Base-by-base conservation (phyloP, 2,113 vertebrate species). In the Microcebus griseorufus region DNA sequence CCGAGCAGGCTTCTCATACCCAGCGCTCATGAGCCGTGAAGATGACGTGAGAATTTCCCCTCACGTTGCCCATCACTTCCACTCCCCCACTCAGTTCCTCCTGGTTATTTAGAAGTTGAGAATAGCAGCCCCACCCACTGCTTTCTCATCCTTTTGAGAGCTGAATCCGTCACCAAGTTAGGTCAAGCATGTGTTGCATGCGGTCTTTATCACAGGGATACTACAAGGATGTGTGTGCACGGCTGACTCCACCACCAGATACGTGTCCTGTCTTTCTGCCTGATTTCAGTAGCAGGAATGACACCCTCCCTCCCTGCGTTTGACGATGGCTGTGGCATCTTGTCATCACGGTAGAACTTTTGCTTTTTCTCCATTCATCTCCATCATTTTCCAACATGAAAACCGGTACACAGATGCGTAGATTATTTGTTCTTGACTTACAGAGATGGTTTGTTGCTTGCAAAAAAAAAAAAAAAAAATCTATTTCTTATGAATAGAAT, bases 1-100 rank as follows among this genome's bases (percentile, higher is more conserved):
- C 34, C 29, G 4, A 22, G 10, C 29, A 27, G 60, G 39, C 45
- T 95, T 95, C 90, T 11, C 7, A 27, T 39, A 39, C 37, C 48
- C 0, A 7, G 55, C 9, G 25, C 2, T 39, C 1, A 0, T 3
- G 12, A 82, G 11, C 5, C 4, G 0, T 7, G 12, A 13, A 17
- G 18, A 22, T 80, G 90, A 90, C 3, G 0, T 53, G 22, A 64
- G 62, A 9, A 0, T 79, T 37, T 9, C 70, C 62, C 58, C 37
- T 69, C 78, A 13, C 32, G 1, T 4, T 13, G 34, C 48, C 34
- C 12, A 16, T 25, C 23, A 75, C 92, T 79, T 75, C 79, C 45
- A 16, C 75, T 81, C 96, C 70, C 81, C 9, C 0, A 5, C 3
- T 11, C 13, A 79, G 16, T 94, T 95, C 94, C 94, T 97, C 80